These are phyloP conservation scores for Tupaia tana DNA, from an alignment of 2,113 vertebrate species.

Conservation along the genomic window DNA sequence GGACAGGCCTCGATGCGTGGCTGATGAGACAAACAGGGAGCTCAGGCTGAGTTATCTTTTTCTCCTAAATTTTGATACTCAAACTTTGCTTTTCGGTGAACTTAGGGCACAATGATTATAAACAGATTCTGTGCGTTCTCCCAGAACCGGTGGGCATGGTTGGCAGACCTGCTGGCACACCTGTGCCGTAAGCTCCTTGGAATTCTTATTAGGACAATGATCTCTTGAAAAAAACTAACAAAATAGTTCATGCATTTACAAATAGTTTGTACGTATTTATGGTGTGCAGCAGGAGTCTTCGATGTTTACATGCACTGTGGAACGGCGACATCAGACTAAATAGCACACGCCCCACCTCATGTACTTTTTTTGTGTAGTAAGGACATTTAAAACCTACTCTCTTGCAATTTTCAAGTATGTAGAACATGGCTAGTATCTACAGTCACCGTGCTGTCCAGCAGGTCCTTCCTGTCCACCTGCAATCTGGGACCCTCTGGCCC, in stretches of 20 bases:
- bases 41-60: neutral
- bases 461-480: neutral
- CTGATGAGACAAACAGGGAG: neutral
- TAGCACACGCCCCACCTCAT: neutral
- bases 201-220: neutral
- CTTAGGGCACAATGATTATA: neutral
- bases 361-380: neutral
- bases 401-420: neutral
- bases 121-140: neutral
- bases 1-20: neutral
- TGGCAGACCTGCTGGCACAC: neutral
- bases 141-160: neutral
- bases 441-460: neutral
- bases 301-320: neutral
- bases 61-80: neutral
- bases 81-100: neutral
- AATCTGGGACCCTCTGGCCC: neutral
- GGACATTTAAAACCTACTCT: neutral
- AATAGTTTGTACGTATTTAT: neutral
- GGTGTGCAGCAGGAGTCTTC: neutral
- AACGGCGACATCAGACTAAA: neutral
- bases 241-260: neutral
- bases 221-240: neutral
- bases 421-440: neutral
- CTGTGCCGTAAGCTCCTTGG: too few relatives aligned